A percentile compares a stretch with the other conserved stretches of the same genome.
phyloP scores from a whole-genome alignment of 2,888 invertebrate species.

The Polylopha cassiicola region DNA sequence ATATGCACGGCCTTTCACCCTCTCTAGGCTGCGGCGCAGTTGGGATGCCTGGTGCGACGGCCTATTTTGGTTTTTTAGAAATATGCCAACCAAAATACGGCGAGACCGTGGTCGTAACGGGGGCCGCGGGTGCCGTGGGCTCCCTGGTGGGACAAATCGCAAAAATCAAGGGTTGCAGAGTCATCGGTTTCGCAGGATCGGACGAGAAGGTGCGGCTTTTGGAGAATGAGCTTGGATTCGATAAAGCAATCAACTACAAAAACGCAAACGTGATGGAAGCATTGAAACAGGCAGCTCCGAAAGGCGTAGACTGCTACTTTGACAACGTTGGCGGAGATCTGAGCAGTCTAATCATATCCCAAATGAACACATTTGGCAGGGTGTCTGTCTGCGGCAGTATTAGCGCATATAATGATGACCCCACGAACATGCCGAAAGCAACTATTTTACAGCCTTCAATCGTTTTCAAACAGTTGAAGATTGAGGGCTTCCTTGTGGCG shows the following conservation, averaged over 20 bases:
- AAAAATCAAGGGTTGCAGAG: too few relatives aligned
- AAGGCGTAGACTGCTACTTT: too few relatives aligned
- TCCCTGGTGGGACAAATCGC: conserved; percentile 81
- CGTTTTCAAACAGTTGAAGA: conserved; percentile 67
- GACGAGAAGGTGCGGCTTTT: conserved; percentile 81
- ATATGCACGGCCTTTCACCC: too few relatives aligned
- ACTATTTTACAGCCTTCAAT: conserved; percentile 60
- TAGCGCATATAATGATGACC: conserved; percentile 11
- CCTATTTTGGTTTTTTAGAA: too few relatives aligned
- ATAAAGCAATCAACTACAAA: conserved; percentile 82
- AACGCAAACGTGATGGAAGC: conserved; percentile 60
- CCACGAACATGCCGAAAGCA: conserved; percentile 17
- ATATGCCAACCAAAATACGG: conserved; percentile 78
- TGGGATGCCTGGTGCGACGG: too few relatives aligned
- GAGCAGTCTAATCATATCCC: too few relatives aligned
- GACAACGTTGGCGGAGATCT: too few relatives aligned
- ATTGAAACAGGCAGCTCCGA: too few relatives aligned
- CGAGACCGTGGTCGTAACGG: conserved; percentile 79
- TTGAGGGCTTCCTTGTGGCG: conserved; percentile 72
- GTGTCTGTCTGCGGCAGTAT: conserved; percentile 16
- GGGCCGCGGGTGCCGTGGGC: conserved; percentile 84
- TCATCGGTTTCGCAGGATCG: too few relatives aligned
- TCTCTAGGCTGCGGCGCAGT: too few relatives aligned
- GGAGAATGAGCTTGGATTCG: conserved; percentile 76
- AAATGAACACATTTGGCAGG: too few relatives aligned